These are phyloP conservation scores for Lophius americanus DNA, from an alignment of 2,797 vertebrate species.

Conservation along the genomic window DNA sequence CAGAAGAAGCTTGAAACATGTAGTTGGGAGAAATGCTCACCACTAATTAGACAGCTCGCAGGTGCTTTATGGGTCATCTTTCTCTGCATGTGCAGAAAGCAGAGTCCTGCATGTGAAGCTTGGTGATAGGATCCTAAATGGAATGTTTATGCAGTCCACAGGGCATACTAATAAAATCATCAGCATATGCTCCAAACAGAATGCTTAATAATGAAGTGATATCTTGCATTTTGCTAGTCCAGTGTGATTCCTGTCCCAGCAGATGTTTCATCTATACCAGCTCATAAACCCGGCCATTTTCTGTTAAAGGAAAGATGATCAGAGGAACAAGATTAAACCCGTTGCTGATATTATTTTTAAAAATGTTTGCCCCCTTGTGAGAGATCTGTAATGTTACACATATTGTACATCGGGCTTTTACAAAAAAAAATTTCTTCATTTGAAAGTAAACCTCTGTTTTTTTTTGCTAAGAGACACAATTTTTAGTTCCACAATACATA, in stretches of 20 bases:
- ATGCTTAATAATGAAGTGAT: conserved; percentile 29
- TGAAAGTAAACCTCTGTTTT: too few species aligned
- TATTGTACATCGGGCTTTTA: too few species aligned
- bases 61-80: conserved; percentile 46
- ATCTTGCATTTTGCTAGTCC: conserved; percentile 29
- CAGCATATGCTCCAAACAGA: conserved; percentile 4
- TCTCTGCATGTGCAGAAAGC: conserved; percentile 5
- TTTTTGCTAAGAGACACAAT: too few species aligned
- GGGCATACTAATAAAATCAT: conserved; percentile 17
- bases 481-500: too few species aligned
- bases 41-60: conserved; percentile 32
- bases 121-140: neutral
- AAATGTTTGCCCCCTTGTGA: too few species aligned
- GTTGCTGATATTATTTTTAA: too few species aligned
- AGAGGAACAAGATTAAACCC: neutral
- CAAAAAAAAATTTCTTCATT: too few species aligned
- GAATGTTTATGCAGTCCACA: neutral
- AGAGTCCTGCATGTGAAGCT: neutral
- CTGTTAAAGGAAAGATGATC: neutral
- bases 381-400: too few species aligned
- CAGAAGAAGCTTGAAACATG: conserved; percentile 27
- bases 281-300: conserved; percentile 6
- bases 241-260: conserved; percentile 28
- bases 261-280: conserved; percentile 22
- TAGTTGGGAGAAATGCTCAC: conserved; percentile 12